A percentile compares a stretch with the other conserved stretches of the same genome.
Evolutionary conservation across 2,888 invertebrate species (phyloP).

Genomic region (Acrobasis repandana): DNA sequence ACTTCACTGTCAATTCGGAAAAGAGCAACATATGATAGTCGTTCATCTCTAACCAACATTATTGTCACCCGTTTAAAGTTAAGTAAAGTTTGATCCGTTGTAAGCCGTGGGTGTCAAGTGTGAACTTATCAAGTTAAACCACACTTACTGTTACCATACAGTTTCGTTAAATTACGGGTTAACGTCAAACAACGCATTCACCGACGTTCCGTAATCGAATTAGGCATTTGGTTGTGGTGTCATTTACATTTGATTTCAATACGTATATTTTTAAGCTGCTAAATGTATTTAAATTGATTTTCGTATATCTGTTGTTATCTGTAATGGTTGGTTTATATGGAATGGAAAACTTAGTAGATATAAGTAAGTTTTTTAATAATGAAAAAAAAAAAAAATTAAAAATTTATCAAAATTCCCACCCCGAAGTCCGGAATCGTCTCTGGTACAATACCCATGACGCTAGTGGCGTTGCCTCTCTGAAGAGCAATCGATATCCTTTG

Average conservation of each 20-base stretch:
- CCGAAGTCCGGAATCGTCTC: no score
- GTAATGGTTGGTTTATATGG: background rate
- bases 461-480: no score
- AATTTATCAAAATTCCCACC: no score
- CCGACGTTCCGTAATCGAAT: conserved; percentile 5
- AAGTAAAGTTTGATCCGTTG: conserved; percentile 10
- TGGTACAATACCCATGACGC: no score
- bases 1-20: background rate
- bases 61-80: conserved; percentile 9
- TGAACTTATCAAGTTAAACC: conserved; percentile 3
- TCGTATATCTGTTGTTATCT: background rate
- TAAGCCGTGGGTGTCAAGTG: conserved; percentile 16
- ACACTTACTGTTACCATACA: conserved; percentile 8
- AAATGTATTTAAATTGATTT: conserved; percentile 11
- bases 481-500: no score
- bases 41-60: background rate
- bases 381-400: no score
- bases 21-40: background rate
- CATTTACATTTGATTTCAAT: conserved; percentile 17
- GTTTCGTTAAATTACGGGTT: conserved; percentile 15
- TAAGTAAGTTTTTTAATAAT: no score
- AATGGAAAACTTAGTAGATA: no score
- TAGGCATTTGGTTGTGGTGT: conserved; percentile 6
- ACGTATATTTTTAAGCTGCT: conserved; percentile 11
- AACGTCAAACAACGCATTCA: background rate